Conservation (phyloP, 2,797 vertebrate genomes). For the Sebastes reedi region DNA sequence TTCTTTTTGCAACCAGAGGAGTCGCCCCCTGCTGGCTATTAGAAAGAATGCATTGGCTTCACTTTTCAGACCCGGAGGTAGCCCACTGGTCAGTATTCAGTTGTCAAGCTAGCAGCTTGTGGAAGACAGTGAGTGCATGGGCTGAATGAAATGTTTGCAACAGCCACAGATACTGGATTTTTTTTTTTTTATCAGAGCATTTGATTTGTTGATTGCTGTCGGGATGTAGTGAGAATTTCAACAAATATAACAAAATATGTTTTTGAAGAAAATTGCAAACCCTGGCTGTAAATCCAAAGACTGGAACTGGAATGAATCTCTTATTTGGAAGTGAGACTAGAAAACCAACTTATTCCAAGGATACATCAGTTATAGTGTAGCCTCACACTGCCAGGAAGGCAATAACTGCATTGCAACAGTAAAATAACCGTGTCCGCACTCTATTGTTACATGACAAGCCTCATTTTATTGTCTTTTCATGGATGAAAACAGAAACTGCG, state of each 20-base stretch:
- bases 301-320: not conserved
- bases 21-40: too few species aligned
- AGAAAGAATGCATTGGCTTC: too few species aligned
- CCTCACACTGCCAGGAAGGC: not conserved
- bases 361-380: not conserved
- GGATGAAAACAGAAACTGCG: constrained; percentile 84
- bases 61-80: too few species aligned
- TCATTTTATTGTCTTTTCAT: constrained; percentile 85
- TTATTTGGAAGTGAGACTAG: not conserved
- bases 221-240: not conserved
- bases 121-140: too few species aligned
- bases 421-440: not conserved
- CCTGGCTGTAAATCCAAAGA: not conserved
- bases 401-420: not conserved
- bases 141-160: too few species aligned
- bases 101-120: too few species aligned
- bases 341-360: not conserved
- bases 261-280: not conserved
- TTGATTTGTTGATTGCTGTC: not conserved
- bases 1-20: too few species aligned
- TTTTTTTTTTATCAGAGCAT: too few species aligned
- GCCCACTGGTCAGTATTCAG: too few species aligned
- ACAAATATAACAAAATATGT: not conserved
- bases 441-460: constrained; percentile 77
- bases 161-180: too few species aligned